A percentile compares a stretch with the other conserved stretches of the same genome.
These are phyloP conservation scores for Sparus aurata DNA, from an alignment of 2,797 vertebrate genomes.

Conservation along the genomic window DNA sequence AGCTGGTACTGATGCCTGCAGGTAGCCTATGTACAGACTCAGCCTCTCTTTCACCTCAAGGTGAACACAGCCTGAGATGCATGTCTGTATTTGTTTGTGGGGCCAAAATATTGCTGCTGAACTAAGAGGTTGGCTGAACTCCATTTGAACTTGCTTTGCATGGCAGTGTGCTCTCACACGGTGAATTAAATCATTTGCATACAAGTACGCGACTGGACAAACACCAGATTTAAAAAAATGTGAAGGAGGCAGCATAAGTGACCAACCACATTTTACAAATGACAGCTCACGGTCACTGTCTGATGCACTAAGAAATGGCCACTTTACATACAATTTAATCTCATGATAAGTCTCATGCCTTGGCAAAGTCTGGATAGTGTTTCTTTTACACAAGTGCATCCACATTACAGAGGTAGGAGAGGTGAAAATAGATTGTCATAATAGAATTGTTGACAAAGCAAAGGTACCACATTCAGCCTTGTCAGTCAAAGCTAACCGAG, in stretches of 20 bases:
- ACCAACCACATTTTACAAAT: constrained; percentile 20
- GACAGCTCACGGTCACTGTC: constrained; percentile 38
- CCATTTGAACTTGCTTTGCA: constrained; percentile 46
- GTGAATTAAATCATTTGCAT: constrained; percentile 46
- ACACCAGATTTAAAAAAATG: constrained; percentile 30
- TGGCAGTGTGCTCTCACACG: background rate
- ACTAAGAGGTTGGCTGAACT: constrained; percentile 57
- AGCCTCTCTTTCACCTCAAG: constrained; percentile 27
- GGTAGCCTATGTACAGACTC: background rate
- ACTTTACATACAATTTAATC: background rate
- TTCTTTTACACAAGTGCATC: background rate
- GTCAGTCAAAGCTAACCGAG: too few relatives aligned
- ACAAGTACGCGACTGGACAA: constrained; percentile 40
- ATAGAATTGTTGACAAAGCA: background rate
- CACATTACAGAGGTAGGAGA: constrained; percentile 16
- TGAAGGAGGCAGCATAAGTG: constrained; percentile 19
- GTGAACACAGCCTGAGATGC: constrained; percentile 25
- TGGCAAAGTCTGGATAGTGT: background rate
- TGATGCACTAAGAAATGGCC: background rate
- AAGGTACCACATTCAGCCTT: background rate
- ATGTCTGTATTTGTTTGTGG: constrained; percentile 31
- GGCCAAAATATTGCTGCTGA: constrained; percentile 48
- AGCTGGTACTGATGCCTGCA: constrained; percentile 14
- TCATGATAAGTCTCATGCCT: background rate
- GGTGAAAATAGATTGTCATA: constrained; percentile 13